Base-by-base conservation (phyloP, 1,140 invertebrate species). In the Orius laevigatus region DNA sequence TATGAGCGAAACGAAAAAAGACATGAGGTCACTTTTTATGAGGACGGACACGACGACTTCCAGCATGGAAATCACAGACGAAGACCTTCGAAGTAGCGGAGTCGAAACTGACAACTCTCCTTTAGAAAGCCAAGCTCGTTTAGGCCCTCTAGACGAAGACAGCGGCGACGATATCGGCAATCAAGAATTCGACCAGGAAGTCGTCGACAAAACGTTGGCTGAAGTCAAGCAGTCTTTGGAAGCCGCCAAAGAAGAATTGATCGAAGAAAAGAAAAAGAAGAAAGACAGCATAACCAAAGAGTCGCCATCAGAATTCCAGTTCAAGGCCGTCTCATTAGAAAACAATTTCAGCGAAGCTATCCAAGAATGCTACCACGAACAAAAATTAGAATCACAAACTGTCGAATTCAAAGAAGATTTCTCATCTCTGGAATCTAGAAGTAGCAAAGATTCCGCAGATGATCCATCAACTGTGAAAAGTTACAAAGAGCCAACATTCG, bases 301-400 rank as follows among this genome's bases (percentile, higher is more conserved):
- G 53, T 78, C 77, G 0, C 75, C 77, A 16, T 79, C 76, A 2
- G 78, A 81, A 61, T 81, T 81, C 57, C 75, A 80, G 55, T 76
- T 81, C 40, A 77, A 74, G 59, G 53, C 53, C n/a, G 45, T 60
- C 20, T 50, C 55, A n/a, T 52, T 60, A 43, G 61, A 65, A 46
- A 62, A 59, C 47, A 56, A 51, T 19, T 49, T 61, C 46, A 57
- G 59, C 49, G 55, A 59, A 48, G 52, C 49, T 16, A 58, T 57
- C 15, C 42, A 58, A 50, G 57, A 60, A 52, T 46, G 52, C 8
- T 40, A 56, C 34, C 50, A 49, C 33, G 59, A 60, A 51, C 56
- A 60, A 39, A 43, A 16, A 18, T 15, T 43, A 25, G 41, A 25
- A n/a, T n/a, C n/a, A 25, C 25, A 4, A 25, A 3, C 25, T 4